Base-by-base conservation (phyloP, 2,888 invertebrate genomes). In the Eucriotettix oculatus region DNA sequence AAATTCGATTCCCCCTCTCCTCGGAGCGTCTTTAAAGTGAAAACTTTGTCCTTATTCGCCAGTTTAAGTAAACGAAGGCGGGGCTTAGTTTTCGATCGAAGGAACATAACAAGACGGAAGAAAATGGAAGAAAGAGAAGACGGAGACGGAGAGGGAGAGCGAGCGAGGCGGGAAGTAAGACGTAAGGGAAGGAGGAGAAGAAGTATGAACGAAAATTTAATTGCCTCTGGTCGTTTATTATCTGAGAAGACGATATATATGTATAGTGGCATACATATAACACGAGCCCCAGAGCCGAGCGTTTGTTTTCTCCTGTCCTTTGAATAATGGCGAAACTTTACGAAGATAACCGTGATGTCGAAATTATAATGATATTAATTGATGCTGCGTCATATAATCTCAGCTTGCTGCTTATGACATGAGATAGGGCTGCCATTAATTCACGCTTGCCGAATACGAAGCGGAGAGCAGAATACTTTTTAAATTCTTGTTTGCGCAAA, bases 161-260 rank as follows among this genome's bases (percentile, higher is more conserved):
- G 48, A 53, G 57, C 40, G 56, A 43, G 57, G 56, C 42, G 29
- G 40, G 40, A 43, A 44, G 43, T 52, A 54, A 52, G 48, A 54
- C 42, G 43, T 42, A 41, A n/a, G 17, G 42, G 14, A 16, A n/a
- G 57, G 42, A 42, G 62, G 42, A 52, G 58, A 53, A 60, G 58
- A 60, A 61, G 59, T 60, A 61, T 53, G 53, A 56, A 56, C 55
- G 61, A 61, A 64, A 64, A 63, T 64, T 60, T 61, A 63, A 64
- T 64, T 63, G 64, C 61, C 62, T 60, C 58, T 55, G 62, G 60
- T 61, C 60, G 62, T 64, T 62, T 61, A 62, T 62, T 61, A 48
- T 48, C 48, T 48, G 48, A 12, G 14, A 48, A 48, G 48, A n/a
- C 48, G 48, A 48, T 48, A 48, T 48, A 48, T 48, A 48, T 48